Conservation (phyloP, 2,113 vertebrate genomes). For the Chloroceryle aenea region DNA sequence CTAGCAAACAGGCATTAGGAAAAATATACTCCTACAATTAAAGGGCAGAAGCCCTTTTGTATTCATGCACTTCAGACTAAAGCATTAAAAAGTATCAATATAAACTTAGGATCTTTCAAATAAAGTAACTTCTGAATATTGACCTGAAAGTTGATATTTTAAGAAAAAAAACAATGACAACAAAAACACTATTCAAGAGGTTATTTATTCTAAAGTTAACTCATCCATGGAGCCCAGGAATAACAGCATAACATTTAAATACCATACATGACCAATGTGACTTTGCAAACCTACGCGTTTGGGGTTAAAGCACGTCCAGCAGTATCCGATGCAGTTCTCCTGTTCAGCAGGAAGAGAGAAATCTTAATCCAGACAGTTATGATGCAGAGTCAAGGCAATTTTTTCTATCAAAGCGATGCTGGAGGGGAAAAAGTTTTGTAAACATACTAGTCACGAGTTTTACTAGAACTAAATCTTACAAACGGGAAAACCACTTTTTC, state of each 20-base stretch:
- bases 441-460: not conserved
- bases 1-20: not conserved
- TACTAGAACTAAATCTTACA: not conserved
- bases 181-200: not conserved
- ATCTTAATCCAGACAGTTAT: not conserved
- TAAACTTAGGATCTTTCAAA: not conserved
- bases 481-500: not conserved
- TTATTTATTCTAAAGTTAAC: not conserved
- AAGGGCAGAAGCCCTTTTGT: not conserved
- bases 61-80: not conserved
- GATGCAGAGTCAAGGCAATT: not conserved
- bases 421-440: accelerated
- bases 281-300: not conserved
- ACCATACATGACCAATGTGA: not conserved
- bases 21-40: not conserved
- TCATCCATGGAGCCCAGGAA: not conserved
- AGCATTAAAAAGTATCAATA: not conserved
- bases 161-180: not conserved
- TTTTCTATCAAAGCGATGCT: not conserved
- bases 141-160: not conserved
- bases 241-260: not conserved
- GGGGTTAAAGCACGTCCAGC: not conserved
- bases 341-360: accelerated
- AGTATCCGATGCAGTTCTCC: not conserved
- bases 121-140: not conserved